Percentiles rank a stretch among this genome's conserved stretches.
Conservation (phyloP, 2,888 invertebrate species). For the Spodoptera littoralis region DNA sequence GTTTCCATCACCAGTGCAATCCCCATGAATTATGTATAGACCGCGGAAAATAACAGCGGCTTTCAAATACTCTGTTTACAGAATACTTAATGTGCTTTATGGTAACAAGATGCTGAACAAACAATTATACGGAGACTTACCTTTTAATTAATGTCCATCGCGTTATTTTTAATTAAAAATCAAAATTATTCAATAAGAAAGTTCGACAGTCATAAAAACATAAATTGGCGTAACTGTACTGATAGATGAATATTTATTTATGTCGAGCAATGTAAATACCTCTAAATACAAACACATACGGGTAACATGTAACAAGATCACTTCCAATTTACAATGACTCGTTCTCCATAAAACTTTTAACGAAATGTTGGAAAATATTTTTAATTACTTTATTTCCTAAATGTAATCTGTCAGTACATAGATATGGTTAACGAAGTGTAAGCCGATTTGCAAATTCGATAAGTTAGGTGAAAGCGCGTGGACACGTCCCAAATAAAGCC, state of each 20-base stretch:
- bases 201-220: too few relatives aligned
- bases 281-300: too few relatives aligned
- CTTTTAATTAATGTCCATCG: slow-evolving; percentile 16
- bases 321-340: background rate
- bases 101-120: slow-evolving; percentile 34
- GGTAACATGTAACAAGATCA: too few relatives aligned
- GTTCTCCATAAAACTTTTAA: too few relatives aligned
- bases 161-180: slow-evolving; percentile 1
- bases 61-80: slow-evolving; percentile 58
- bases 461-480: slow-evolving; percentile 87
- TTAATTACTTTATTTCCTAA: slow-evolving; percentile 14
- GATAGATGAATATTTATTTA: too few relatives aligned
- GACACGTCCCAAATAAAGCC: slow-evolving; percentile 86
- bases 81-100: slow-evolving; percentile 54
- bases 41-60: slow-evolving; percentile 57
- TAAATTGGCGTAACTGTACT: too few relatives aligned
- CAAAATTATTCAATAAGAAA: too few relatives aligned
- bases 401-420: slow-evolving; percentile 38
- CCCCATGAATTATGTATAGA: slow-evolving; percentile 69
- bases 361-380: background rate
- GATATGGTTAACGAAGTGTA: slow-evolving; percentile 84
- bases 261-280: too few relatives aligned
- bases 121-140: slow-evolving; percentile 39
- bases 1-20: slow-evolving; percentile 75
- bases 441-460: slow-evolving; percentile 88